A percentile compares a stretch with the other conserved stretches of the same genome.
These are phyloP conservation scores for Mus spicilegus DNA, from an alignment of 2,113 vertebrate genomes.

Conservation along the genomic window DNA sequence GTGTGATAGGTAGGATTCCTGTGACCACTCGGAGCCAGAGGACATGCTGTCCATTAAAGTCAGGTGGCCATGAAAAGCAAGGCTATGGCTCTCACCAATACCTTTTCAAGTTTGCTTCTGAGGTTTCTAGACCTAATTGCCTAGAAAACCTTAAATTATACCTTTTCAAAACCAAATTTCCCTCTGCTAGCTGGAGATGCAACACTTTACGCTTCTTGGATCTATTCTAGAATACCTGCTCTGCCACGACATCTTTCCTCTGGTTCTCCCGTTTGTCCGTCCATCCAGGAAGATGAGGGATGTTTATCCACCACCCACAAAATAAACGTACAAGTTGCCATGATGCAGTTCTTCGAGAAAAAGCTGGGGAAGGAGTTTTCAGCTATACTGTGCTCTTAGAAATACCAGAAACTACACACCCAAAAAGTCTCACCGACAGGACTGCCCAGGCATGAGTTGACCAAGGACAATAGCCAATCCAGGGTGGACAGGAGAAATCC, in stretches of 20 bases:
- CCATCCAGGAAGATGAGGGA: background rate
- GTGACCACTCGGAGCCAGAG: background rate
- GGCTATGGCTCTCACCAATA: background rate
- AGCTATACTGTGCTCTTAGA: background rate
- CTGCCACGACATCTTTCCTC: background rate
- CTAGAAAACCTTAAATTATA: background rate
- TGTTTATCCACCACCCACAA: background rate
- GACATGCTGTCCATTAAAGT: background rate
- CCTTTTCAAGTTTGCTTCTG: background rate
- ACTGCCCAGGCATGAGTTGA: background rate
- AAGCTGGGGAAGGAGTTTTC: fast-evolving
- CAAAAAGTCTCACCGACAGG: background rate
- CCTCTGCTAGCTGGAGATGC: background rate
- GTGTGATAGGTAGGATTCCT: background rate
- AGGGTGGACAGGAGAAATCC: too few species aligned
- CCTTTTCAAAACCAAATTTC: background rate
- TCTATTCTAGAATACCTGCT: background rate
- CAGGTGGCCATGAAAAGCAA: background rate
- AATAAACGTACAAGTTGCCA: background rate
- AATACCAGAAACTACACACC: background rate
- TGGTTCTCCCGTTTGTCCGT: fast-evolving
- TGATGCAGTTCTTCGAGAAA: background rate
- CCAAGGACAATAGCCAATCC: background rate
- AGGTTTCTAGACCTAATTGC: background rate
- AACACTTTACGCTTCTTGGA: background rate